Conservation (phyloP, 2,888 invertebrate species). For the Malachius bipustulatus region DNA sequence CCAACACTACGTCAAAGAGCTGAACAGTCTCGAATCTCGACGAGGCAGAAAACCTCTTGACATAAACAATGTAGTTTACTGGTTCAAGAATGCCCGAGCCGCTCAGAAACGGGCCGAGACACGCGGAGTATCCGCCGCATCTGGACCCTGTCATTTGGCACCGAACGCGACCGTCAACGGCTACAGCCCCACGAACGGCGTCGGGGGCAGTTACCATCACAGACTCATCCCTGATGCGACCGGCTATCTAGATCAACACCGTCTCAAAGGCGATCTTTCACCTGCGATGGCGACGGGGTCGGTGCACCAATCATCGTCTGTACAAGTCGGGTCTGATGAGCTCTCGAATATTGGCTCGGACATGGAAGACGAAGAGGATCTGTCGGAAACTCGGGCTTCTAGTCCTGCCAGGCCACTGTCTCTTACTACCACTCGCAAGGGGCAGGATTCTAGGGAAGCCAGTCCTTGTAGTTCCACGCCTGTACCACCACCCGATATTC, state of each 20-base stretch:
- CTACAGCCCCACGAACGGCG: constrained; percentile 52
- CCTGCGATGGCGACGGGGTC: constrained; percentile 43
- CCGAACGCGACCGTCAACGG: too few species aligned
- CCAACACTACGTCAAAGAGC: constrained; percentile 85
- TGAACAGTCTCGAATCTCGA: constrained; percentile 86
- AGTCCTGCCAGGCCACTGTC: constrained; percentile 60
- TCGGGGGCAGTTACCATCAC: too few species aligned
- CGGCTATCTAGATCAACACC: constrained; percentile 47
- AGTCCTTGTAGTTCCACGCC: constrained; percentile 38
- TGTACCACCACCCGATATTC: constrained; percentile 27
- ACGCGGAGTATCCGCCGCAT: constrained; percentile 44
- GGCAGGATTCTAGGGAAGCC: constrained; percentile 40
- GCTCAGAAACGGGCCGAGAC: constrained; percentile 87
- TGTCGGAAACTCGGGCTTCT: constrained; percentile 42
- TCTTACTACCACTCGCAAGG: constrained; percentile 51
- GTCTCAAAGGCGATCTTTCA: constrained; percentile 51
- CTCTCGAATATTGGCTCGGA: constrained; percentile 56
- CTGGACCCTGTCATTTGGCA: constrained; percentile 48
- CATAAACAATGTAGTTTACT: constrained; percentile 90
- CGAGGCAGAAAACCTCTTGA: constrained; percentile 88
- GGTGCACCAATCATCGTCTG: too few species aligned
- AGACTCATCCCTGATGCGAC: constrained; percentile 42
- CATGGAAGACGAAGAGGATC: constrained; percentile 51
- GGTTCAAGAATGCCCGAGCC: constrained; percentile 96
- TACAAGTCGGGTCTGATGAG: constrained; percentile 58